Base-by-base conservation (phyloP, 2,113 vertebrate species). In the Xenus cinereus region DNA sequence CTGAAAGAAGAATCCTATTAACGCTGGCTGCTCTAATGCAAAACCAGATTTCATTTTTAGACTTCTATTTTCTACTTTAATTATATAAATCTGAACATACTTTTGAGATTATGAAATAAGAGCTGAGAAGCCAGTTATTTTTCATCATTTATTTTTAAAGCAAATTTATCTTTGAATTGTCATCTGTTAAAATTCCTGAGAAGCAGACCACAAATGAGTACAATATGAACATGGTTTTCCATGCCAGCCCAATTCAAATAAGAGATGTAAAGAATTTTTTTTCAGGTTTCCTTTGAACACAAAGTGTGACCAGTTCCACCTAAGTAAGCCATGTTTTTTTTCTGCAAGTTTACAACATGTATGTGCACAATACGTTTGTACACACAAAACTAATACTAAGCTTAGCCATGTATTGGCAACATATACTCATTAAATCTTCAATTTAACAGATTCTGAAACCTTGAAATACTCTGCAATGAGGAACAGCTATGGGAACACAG, bases 121-220 rank as follows among this genome's bases (percentile, higher is more conserved):
- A 93, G 69, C 69, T 12, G 35, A 68, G 80, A 64, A 96, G 95
- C 95, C 94, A 96, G 96, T 93, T 96, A 96, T 96, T 96, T 92
- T 96, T 97, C 91, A 95, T 95, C 92, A 87, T 97, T 96, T 96
- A 97, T 96, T 97, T 97, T 97, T 97, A 96, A 97, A 97, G 92
- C 94, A 92, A 92, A 97, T 96, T 96, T 96, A 96, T 96, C 95
- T 97, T 96, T 96, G 94, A 95, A 95, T 96, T 97, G 95, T 97
- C 97, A 97, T 96, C 90, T 94, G 93, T 95, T 96, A 84, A 89
- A 95, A 97, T 94, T 96, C 96, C 86, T 83, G 90, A 94, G 92
- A 72, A 94, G 92, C 86, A 97, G 89, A 96, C 95, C 95, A 96
- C 95, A 97, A 97, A 97, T 96, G 88, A 94, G 86, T 97, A 93